These are phyloP conservation scores for Zelostemma sp. DNA, from an alignment of 1,140 invertebrate genomes.

Conservation along the genomic window DNA sequence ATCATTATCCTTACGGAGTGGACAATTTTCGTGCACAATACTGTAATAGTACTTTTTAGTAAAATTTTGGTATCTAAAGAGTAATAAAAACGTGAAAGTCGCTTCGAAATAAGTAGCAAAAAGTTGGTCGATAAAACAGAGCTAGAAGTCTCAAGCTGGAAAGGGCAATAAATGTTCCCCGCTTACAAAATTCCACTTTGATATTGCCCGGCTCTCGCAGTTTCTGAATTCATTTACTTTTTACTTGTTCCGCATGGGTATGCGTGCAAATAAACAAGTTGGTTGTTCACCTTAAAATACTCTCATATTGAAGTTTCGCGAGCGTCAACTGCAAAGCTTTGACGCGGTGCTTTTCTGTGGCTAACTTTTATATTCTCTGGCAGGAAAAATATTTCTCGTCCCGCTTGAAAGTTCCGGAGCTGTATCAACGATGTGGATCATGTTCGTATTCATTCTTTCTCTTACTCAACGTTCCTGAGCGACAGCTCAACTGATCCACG, in stretches of 20 bases:
- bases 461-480: slow-evolving; percentile 1
- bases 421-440: slow-evolving; percentile 7
- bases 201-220: slow-evolving; percentile 17
- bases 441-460: slow-evolving; percentile 13
- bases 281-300: neutral
- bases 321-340: slow-evolving; percentile 36
- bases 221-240: slow-evolving; percentile 24
- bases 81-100: too few species aligned
- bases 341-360: slow-evolving; percentile 18
- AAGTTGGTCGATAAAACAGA: slow-evolving; percentile 6
- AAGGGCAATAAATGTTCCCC: slow-evolving; percentile 20
- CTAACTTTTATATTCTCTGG: slow-evolving; percentile 32
- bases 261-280: neutral
- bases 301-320: slow-evolving; percentile 17
- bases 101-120: neutral
- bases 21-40: too few species aligned
- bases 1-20: too few species aligned
- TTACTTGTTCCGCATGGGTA: slow-evolving; percentile 12
- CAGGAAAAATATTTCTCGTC: slow-evolving; percentile 5
- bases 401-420: slow-evolving; percentile 11
- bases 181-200: slow-evolving; percentile 15
- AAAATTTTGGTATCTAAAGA: neutral
- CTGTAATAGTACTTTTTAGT: too few species aligned
- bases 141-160: slow-evolving; percentile 4
- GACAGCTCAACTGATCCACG: neutral